A percentile compares a stretch with the other conserved stretches of the same genome.
phyloP scores from a whole-genome alignment of 1,140 invertebrate genomes.

The Lepidurus apus region DNA sequence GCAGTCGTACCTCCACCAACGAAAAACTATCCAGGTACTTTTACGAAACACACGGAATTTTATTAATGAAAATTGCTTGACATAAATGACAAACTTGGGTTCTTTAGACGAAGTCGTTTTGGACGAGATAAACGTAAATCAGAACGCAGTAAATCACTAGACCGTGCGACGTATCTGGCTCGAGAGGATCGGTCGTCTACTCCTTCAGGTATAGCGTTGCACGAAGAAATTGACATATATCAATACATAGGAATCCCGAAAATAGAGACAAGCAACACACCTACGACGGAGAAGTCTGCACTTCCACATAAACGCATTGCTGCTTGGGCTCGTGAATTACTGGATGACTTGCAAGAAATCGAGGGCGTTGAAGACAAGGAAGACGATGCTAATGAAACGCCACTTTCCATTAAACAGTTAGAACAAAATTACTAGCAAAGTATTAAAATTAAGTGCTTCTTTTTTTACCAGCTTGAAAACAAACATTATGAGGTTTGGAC shows the following conservation, averaged over 20 bases:
- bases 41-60: background rate
- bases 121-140: slow-evolving; percentile 22
- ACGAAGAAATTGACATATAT: slow-evolving; percentile 13
- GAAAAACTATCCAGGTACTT: background rate
- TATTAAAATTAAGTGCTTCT: background rate
- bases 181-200: slow-evolving; percentile 1
- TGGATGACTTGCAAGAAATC: slow-evolving; percentile 33
- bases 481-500: slow-evolving; percentile 31
- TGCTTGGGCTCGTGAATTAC: slow-evolving; percentile 33
- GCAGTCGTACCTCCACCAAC: background rate
- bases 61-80: no score
- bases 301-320: slow-evolving; percentile 32
- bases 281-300: slow-evolving; percentile 12
- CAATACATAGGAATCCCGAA: background rate
- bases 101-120: background rate
- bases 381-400: slow-evolving; percentile 30
- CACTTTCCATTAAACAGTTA: slow-evolving; percentile 31
- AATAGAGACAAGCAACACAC: background rate
- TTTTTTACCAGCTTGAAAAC: slow-evolving; percentile 29
- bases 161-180: slow-evolving; percentile 24
- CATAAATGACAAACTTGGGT: no score
- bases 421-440: background rate
- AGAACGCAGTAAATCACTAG: slow-evolving; percentile 32
- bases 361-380: slow-evolving; percentile 30
- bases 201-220: slow-evolving; percentile 27